Evolutionary conservation across 2,797 vertebrate genomes (phyloP).

Genomic region (Enteromius trimaculatus): DNA sequence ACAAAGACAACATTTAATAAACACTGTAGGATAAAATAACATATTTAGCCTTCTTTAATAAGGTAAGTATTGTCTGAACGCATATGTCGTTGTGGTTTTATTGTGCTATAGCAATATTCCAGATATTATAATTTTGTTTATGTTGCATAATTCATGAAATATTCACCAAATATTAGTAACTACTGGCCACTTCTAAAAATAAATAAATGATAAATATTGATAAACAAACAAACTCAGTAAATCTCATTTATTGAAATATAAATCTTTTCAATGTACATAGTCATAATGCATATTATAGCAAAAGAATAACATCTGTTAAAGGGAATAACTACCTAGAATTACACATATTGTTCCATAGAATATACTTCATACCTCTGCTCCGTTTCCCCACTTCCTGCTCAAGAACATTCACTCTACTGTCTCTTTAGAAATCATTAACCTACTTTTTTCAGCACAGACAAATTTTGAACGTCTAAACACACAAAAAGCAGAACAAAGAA

Average conservation of each 20-base stretch:
- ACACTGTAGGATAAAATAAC: background rate
- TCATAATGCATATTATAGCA: slow-evolving; percentile 78
- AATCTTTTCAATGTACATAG: slow-evolving; percentile 94
- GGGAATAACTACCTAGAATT: slow-evolving; percentile 72
- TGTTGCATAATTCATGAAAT: background rate
- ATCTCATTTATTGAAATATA: slow-evolving; percentile 99
- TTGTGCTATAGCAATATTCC: background rate
- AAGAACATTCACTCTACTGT: slow-evolving; percentile 66
- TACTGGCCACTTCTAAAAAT: no score
- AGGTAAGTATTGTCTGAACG: background rate
- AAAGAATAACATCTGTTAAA: slow-evolving; percentile 74
- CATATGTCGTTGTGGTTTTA: no score
- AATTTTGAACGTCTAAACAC: slow-evolving; percentile 50
- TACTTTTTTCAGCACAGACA: slow-evolving; percentile 53
- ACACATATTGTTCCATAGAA: slow-evolving; percentile 73
- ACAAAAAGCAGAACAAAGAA: slow-evolving; percentile 63
- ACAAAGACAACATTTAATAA: background rate
- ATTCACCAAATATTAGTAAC: no score
- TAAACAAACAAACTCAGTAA: slow-evolving; percentile 71
- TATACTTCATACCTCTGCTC: slow-evolving; percentile 64
- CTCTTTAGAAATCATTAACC: slow-evolving; percentile 57
- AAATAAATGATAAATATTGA: no score
- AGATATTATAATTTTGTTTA: background rate
- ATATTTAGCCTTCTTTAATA: background rate
- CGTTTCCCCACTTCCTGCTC: slow-evolving; percentile 34